Conservation (phyloP, 2,113 vertebrate species). For the Dryoscopus gambensis region DNA sequence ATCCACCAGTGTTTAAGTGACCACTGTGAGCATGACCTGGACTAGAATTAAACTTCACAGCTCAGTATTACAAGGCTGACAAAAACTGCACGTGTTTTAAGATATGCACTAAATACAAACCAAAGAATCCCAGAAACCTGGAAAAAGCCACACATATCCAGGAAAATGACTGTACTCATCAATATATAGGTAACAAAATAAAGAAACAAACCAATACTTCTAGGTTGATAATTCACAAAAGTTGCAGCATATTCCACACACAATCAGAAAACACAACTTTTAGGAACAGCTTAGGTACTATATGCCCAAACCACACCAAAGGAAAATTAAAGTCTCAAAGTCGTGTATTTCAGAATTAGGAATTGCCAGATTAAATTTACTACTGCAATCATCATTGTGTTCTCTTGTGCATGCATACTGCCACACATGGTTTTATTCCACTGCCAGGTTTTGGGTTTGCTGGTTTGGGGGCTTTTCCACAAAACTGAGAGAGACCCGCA, state of each 20-base stretch:
- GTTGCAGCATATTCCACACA: not conserved
- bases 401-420: not conserved
- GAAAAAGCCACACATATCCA: not conserved
- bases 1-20: not conserved
- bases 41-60: constrained; percentile 11
- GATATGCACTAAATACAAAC: not conserved
- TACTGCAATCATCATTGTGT: not conserved
- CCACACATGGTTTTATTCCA: not conserved
- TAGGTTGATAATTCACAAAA: not conserved
- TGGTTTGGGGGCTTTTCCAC: not conserved
- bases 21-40: not conserved
- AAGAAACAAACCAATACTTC: not conserved
- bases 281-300: not conserved
- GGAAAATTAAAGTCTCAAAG: not conserved
- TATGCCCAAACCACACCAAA: not conserved
- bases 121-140: not conserved
- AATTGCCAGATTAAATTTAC: not conserved
- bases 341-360: not conserved
- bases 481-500: not conserved
- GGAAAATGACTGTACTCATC: not conserved
- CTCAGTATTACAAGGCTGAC: not conserved
- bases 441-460: not conserved
- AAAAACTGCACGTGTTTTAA: not conserved
- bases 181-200: not conserved
- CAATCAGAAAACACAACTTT: not conserved